phyloP scores from a whole-genome alignment of 2,888 invertebrate species.

The Emmelina monodactyla region DNA sequence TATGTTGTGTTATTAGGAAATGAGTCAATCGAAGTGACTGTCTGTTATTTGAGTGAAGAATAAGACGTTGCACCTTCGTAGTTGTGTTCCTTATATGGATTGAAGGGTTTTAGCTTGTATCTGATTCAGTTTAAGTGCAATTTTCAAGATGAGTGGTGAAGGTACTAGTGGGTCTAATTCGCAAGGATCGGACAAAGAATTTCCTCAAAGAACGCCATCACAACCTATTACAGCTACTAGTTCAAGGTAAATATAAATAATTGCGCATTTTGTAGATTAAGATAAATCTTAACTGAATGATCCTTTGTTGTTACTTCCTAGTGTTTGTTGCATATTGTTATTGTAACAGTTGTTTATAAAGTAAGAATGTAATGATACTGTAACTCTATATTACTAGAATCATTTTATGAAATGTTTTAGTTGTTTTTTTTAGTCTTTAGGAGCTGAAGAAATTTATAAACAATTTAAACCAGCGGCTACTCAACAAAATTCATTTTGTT shows the following conservation, averaged over 20 bases:
- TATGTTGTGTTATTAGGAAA: conserved; percentile 25
- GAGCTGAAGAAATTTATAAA: no score
- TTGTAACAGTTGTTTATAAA: no score
- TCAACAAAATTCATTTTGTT: no score
- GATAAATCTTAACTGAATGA: no score
- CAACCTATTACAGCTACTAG: conserved; percentile 43
- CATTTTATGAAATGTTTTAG: no score
- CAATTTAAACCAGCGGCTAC: no score
- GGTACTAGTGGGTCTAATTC: conserved; percentile 33
- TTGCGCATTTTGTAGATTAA: no score
- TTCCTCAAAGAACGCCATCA: conserved; percentile 27
- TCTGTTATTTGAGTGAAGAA: conserved; percentile 29
- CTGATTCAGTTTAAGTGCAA: conserved; percentile 26
- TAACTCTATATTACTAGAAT: no score
- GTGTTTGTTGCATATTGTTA: no score
- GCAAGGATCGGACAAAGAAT: conserved; percentile 29
- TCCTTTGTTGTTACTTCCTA: no score
- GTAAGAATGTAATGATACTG: no score
- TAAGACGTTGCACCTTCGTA: conserved; percentile 31
- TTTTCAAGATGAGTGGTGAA: conserved; percentile 42
- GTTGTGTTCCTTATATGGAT: conserved; percentile 40
- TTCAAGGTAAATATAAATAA: conserved; percentile 29
- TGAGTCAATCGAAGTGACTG: conserved; percentile 39
- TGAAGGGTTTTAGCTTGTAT: conserved; percentile 23
- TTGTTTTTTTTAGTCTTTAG: no score